Percentiles rank a stretch among this genome's conserved stretches.
Evolutionary conservation across 2,888 invertebrate genomes (phyloP).

Genomic region (Bruchidius siliquastri): DNA sequence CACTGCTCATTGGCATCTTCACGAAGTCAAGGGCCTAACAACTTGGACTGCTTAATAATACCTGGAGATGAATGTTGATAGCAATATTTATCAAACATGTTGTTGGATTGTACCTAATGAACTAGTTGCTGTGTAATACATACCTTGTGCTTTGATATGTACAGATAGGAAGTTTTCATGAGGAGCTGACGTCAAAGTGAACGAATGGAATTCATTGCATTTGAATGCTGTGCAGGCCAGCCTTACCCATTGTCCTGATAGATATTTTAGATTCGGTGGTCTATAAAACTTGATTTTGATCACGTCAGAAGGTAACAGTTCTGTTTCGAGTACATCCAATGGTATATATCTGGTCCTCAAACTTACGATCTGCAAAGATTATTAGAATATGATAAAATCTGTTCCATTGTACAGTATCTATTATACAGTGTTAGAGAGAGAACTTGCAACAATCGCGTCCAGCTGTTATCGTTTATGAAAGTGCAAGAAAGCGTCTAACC

Average conservation of each 20-base stretch:
- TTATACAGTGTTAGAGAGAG: no score
- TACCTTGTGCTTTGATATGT: slow-evolving; percentile 81
- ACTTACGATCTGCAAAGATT: slow-evolving; percentile 71
- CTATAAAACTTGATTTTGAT: slow-evolving; percentile 93
- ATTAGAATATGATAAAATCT: not conserved
- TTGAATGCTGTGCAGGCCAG: slow-evolving; percentile 86
- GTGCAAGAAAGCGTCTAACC: no score
- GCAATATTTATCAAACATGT: no score
- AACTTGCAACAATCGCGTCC: no score
- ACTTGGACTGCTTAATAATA: no score
- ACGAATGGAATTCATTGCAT: slow-evolving; percentile 89
- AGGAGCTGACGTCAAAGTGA: slow-evolving; percentile 92
- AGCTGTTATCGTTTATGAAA: no score
- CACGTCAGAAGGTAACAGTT: slow-evolving; percentile 88
- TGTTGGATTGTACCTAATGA: no score
- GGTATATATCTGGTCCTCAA: slow-evolving; percentile 87
- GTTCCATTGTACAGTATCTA: not conserved
- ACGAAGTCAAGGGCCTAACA: no score
- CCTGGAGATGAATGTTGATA: no score
- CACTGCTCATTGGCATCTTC: no score
- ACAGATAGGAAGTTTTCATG: slow-evolving; percentile 93
- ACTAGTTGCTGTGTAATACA: not conserved
- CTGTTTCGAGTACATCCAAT: slow-evolving; percentile 88
- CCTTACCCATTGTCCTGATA: slow-evolving; percentile 93
- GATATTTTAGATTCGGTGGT: slow-evolving; percentile 89